Conservation (phyloP, 1,140 invertebrate species). For the Drosophila biarmipes region DNA sequence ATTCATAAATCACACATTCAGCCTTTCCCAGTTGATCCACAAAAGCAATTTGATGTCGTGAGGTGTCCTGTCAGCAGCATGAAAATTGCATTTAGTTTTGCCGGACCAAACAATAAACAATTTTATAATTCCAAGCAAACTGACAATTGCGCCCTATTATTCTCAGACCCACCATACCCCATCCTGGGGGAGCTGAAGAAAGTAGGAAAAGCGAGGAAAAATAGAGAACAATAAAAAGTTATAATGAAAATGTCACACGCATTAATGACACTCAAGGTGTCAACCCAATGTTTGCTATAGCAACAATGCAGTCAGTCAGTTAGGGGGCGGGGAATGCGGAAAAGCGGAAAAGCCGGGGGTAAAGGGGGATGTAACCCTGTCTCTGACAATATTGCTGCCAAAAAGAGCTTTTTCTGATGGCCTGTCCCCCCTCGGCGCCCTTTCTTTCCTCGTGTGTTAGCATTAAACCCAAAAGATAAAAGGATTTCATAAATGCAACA, state of each 20-base stretch:
- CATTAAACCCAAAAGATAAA: slow-evolving; percentile 77
- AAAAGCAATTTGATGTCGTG: slow-evolving; percentile 26
- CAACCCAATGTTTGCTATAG: slow-evolving; percentile 54
- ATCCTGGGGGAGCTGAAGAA: not conserved
- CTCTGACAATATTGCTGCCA: slow-evolving; percentile 78
- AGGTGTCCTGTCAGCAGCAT: slow-evolving; percentile 32
- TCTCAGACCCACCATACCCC: not conserved
- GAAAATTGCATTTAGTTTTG: slow-evolving; percentile 58
- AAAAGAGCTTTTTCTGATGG: slow-evolving; percentile 73
- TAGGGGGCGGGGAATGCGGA: not conserved
- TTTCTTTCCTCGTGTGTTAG: slow-evolving; percentile 43
- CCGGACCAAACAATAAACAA: slow-evolving; percentile 34
- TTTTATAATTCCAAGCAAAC: slow-evolving; percentile 47
- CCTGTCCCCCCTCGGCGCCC: slow-evolving; percentile 23
- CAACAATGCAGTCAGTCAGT: slow-evolving; percentile 40
- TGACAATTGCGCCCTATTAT: slow-evolving; percentile 48
- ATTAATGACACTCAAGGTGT: slow-evolving; percentile 81
- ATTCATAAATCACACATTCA: not conserved
- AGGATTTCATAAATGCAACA: slow-evolving; percentile 81
- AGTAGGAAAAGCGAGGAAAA: not conserved
- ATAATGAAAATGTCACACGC: slow-evolving; percentile 79
- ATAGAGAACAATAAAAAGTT: slow-evolving; percentile 58
- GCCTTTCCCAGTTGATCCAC: not conserved
- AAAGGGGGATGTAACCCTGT: slow-evolving; percentile 47
- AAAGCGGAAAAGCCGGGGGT: not conserved